Evolutionary conservation across 2,888 invertebrate genomes (phyloP).

Genomic region (Conomelus anceps): DNA sequence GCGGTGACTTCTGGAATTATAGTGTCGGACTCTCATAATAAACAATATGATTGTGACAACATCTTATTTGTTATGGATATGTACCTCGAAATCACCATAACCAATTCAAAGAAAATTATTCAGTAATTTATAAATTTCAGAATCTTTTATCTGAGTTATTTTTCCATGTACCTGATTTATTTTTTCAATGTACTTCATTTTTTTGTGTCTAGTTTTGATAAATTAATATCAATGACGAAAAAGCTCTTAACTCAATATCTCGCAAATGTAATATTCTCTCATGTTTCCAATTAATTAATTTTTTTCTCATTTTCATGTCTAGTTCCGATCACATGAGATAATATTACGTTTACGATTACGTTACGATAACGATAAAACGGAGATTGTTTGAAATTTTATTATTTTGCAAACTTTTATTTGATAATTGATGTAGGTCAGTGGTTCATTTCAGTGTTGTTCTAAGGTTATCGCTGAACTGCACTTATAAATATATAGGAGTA

Average conservation of each 20-base stretch:
- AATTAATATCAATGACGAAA: too few species aligned
- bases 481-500: neutral
- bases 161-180: too few species aligned
- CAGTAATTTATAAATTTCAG: too few species aligned
- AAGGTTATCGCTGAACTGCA: neutral
- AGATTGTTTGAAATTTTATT: neutral
- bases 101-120: too few species aligned
- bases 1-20: too few species aligned
- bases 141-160: too few species aligned
- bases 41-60: too few species aligned
- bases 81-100: too few species aligned
- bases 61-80: too few species aligned
- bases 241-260: neutral
- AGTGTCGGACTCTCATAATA: too few species aligned
- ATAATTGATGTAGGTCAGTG: neutral
- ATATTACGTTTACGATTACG: neutral
- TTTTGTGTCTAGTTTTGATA: too few species aligned
- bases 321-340: neutral
- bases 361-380: neutral
- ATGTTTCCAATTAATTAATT: neutral
- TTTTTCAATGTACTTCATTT: too few species aligned
- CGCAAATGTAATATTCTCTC: neutral
- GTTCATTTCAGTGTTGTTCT: neutral
- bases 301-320: neutral
- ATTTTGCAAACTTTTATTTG: neutral